Evolutionary conservation across 2,888 invertebrate species (phyloP).

Genomic region (Eristalis pertinax): DNA sequence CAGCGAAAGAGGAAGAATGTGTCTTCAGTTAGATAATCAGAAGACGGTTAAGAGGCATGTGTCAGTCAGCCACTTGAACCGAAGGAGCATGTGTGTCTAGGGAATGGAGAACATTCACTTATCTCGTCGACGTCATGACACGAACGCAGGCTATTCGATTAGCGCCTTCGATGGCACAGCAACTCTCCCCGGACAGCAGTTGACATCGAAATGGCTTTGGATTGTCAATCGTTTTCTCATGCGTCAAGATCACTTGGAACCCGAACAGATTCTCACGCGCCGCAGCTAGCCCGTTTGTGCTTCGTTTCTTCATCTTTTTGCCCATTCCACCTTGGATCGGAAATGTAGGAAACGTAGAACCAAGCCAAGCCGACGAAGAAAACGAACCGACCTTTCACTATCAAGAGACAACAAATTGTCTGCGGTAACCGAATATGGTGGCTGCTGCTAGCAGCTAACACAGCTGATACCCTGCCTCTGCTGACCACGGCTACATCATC

Average conservation of each 20-base stretch:
- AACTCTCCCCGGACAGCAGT: too few relatives aligned
- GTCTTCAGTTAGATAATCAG: background rate
- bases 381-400: slow-evolving; percentile 51
- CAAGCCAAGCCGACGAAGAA: background rate
- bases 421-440: slow-evolving; percentile 39
- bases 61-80: too few relatives aligned
- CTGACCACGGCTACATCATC: background rate
- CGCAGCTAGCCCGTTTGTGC: background rate
- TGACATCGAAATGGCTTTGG: too few relatives aligned
- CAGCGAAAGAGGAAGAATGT: background rate
- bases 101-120: too few relatives aligned
- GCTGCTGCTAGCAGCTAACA: slow-evolving; percentile 17
- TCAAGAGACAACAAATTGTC: slow-evolving; percentile 3
- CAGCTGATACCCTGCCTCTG: background rate
- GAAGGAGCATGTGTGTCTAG: too few relatives aligned
- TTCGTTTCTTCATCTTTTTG: background rate
- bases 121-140: too few relatives aligned
- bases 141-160: too few relatives aligned
- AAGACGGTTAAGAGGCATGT: too few relatives aligned
- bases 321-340: slow-evolving; percentile 5
- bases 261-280: background rate
- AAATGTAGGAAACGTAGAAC: slow-evolving; percentile 16
- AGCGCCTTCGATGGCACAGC: too few relatives aligned
- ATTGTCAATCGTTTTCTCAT: too few relatives aligned
- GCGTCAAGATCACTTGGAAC: too few relatives aligned